Evolutionary conservation across 2,797 vertebrate genomes (phyloP).

Genomic region (Buceros bicornis): DNA sequence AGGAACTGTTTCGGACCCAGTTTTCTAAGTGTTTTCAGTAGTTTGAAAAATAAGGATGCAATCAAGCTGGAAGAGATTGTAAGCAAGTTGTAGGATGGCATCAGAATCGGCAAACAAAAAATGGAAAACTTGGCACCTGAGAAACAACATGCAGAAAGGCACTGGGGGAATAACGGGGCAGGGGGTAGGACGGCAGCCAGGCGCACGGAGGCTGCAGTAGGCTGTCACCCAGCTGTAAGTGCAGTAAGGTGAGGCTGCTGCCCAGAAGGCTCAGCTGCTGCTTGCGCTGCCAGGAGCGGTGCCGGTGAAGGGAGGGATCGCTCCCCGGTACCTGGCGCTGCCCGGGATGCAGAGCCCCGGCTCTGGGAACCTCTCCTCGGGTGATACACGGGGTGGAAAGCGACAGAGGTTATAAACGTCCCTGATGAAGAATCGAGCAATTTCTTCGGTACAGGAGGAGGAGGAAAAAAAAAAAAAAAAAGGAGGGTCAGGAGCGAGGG

Average conservation of each 20-base stretch:
- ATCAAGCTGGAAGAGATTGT: not conserved
- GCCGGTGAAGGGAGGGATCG: rapidly evolving
- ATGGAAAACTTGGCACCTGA: no score
- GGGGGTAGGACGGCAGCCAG: not conserved
- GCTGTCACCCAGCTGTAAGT: rapidly evolving
- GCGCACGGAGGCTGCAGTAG: not conserved
- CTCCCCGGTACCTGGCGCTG: rapidly evolving
- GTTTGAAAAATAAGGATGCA: not conserved
- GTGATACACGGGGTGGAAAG: not conserved
- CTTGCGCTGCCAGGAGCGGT: rapidly evolving
- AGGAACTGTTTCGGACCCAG: not conserved
- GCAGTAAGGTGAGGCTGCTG: rapidly evolving
- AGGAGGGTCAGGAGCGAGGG: rapidly evolving
- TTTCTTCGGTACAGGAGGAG: rapidly evolving
- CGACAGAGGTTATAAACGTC: rapidly evolving
- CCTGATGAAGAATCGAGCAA: rapidly evolving
- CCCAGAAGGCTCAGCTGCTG: rapidly evolving
- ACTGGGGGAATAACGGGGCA: rapidly evolving
- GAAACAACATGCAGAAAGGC: no score
- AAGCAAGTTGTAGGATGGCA: not conserved
- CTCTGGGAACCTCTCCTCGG: rapidly evolving
- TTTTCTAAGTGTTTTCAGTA: not conserved
- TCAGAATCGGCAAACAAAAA: rapidly evolving
- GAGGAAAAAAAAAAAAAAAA: no score
- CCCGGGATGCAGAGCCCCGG: not conserved